These are phyloP conservation scores for Pheucticus melanocephalus DNA, from an alignment of 2,113 vertebrate genomes.

Conservation along the genomic window DNA sequence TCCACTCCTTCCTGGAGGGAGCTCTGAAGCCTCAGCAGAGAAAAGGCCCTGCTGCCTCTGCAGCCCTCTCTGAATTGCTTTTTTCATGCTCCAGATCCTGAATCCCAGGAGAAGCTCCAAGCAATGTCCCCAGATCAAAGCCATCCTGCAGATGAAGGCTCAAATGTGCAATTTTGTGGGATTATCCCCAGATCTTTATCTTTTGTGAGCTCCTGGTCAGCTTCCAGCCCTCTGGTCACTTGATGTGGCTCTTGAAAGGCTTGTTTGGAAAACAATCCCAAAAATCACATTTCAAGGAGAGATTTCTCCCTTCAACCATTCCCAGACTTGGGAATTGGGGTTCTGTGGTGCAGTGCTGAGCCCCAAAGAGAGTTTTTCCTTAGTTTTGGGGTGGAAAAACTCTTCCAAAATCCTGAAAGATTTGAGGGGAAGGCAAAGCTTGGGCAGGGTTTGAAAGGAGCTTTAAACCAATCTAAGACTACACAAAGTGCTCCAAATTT, in stretches of 20 bases:
- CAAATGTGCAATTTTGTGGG: not conserved
- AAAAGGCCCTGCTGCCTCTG: not conserved
- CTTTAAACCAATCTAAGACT: not conserved
- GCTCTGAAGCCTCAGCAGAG: not conserved
- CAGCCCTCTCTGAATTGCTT: not conserved
- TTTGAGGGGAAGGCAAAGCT: not conserved
- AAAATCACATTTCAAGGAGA: not conserved
- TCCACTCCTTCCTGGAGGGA: fast-evolving
- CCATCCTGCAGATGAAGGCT: not conserved
- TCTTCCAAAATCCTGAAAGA: not conserved
- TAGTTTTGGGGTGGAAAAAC: not conserved
- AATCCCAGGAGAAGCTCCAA: not conserved
- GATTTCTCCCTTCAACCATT: not conserved
- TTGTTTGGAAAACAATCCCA: not conserved
- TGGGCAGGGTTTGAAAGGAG: not conserved
- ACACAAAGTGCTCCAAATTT: fast-evolving
- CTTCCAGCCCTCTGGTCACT: not conserved
- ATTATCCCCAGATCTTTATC: not conserved
- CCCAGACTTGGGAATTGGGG: fast-evolving
- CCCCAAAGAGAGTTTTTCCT: fast-evolving
- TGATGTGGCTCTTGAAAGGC: not conserved
- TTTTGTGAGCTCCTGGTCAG: not conserved
- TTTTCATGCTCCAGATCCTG: not conserved
- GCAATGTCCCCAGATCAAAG: not conserved
- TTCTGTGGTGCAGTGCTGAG: not conserved